A percentile compares a stretch with the other conserved stretches of the same genome.
Conservation (phyloP, 2,888 invertebrate genomes). For the Stegana nigrithorax region DNA sequence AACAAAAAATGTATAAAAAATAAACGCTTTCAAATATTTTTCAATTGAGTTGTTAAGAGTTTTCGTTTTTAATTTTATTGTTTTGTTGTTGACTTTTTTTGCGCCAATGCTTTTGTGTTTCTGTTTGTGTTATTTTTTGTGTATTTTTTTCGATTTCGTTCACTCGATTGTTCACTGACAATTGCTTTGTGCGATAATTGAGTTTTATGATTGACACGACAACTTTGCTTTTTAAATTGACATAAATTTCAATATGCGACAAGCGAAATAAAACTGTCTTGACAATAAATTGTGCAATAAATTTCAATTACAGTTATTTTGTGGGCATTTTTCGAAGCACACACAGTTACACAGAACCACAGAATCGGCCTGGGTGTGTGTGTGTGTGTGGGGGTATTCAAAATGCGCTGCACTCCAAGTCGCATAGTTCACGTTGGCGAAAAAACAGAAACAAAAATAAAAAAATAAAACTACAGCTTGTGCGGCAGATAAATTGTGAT, state of each 20-base stretch:
- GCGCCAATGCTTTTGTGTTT: not conserved
- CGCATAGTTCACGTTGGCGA: too few relatives aligned
- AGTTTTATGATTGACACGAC: conserved; percentile 62
- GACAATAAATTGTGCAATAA: conserved; percentile 67
- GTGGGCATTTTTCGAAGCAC: conserved; percentile 37
- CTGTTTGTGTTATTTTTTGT: not conserved
- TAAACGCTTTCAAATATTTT: conserved; percentile 50
- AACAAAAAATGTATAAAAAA: too few relatives aligned
- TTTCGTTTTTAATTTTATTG: not conserved
- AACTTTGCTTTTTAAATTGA: conserved; percentile 61
- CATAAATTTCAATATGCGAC: conserved; percentile 66
- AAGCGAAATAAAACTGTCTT: conserved; percentile 43
- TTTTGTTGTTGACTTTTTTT: not conserved
- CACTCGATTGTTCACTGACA: too few relatives aligned
- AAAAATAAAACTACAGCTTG: conserved; percentile 42
- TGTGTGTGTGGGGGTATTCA: not conserved
- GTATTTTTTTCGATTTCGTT: not conserved
- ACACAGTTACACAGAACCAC: too few relatives aligned
- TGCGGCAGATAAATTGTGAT: conserved; percentile 64
- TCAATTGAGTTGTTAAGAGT: conserved; percentile 54
- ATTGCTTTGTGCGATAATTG: conserved; percentile 54
- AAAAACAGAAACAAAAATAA: too few relatives aligned
- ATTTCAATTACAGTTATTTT: conserved; percentile 66
- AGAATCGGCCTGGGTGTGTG: not conserved
- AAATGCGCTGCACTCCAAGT: too few relatives aligned